Conservation (phyloP, 2,888 invertebrate species). For the Cheilosia soror region DNA sequence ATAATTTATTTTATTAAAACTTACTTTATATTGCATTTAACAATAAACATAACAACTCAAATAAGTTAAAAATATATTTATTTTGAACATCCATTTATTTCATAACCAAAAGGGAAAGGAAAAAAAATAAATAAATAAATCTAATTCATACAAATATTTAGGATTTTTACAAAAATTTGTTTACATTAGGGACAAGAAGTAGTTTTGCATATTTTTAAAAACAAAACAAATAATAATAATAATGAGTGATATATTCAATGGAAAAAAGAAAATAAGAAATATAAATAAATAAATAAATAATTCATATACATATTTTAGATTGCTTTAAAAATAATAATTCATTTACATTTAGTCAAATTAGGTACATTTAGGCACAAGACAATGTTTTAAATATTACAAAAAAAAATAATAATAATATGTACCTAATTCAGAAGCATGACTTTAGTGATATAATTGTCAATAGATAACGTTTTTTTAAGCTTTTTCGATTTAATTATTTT, state of each 20-base stretch:
- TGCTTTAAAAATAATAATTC: conserved; percentile 2
- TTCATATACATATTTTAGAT: not conserved
- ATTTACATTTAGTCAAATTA: not conserved
- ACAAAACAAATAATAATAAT: conserved; percentile 1
- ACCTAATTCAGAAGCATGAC: not conserved
- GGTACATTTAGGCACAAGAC: not conserved
- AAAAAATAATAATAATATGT: not conserved
- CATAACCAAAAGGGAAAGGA: not conserved
- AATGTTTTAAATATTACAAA: not conserved
- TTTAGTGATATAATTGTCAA: conserved; percentile 7
- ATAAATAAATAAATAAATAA: not conserved
- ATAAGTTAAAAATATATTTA: not conserved
- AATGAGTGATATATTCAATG: not conserved
- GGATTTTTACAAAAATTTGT: not conserved
- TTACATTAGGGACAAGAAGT: not conserved
- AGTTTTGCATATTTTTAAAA: not conserved
- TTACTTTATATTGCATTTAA: no score
- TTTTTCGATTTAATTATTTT: not conserved
- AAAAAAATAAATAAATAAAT: not conserved
- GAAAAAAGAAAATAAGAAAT: not conserved
- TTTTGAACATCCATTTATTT: conserved; percentile 3
- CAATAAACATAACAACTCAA: no score
- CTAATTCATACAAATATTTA: no score
- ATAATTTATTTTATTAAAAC: no score
- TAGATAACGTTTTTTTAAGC: not conserved